phyloP scores from a whole-genome alignment of 2,113 vertebrate species.

The Trematocara variabile region DNA sequence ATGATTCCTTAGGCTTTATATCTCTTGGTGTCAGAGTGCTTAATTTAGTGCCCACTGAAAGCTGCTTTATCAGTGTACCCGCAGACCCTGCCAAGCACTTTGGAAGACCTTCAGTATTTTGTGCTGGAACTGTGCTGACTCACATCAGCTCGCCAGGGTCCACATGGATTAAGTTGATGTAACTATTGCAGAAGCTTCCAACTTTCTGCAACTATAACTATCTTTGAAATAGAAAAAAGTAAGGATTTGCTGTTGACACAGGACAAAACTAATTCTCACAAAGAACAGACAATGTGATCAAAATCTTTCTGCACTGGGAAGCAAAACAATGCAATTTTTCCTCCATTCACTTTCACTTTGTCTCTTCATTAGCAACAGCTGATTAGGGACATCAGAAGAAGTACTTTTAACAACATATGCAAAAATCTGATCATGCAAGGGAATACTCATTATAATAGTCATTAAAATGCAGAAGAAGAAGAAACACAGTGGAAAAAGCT shows the following conservation, averaged over 20 bases:
- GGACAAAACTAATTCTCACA: neutral
- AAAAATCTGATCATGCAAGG: neutral
- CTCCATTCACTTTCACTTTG: neutral
- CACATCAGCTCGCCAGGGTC: neutral
- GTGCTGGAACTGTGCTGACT: neutral
- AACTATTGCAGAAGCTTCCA: neutral
- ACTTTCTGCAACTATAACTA: neutral
- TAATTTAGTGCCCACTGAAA: conserved; percentile 33
- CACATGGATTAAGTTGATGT: neutral
- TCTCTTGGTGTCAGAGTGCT: conserved; percentile 17
- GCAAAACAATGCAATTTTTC: neutral
- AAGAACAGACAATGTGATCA: neutral
- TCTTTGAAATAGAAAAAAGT: neutral
- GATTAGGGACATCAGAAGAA: neutral
- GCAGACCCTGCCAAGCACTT: conserved; percentile 16
- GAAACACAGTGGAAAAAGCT: neutral
- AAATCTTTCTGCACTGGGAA: neutral
- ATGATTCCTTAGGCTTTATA: conserved; percentile 6
- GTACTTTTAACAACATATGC: neutral
- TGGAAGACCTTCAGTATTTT: neutral
- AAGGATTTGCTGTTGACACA: neutral
- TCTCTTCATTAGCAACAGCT: neutral
- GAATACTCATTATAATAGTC: neutral
- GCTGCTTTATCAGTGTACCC: conserved; percentile 32
- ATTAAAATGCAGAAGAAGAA: neutral